These are phyloP conservation scores for Brevimyrus niger DNA, from an alignment of 2,113 vertebrate species.

Conservation along the genomic window DNA sequence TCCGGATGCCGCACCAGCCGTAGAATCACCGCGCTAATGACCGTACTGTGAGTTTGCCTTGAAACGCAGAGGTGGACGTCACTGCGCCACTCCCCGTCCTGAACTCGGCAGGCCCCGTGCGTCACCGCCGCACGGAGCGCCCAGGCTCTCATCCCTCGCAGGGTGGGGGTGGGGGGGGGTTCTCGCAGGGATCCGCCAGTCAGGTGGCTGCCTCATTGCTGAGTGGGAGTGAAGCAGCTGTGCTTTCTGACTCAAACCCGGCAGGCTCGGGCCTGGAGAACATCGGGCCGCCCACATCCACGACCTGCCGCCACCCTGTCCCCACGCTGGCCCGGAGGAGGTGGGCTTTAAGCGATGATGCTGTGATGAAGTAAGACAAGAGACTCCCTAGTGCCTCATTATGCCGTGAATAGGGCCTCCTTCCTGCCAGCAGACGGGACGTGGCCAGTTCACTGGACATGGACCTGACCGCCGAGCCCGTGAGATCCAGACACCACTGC, in stretches of 20 bases:
- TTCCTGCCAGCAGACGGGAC: background rate
- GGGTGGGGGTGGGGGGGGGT: background rate
- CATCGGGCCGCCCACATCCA: constrained; percentile 39
- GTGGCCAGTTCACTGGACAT: background rate
- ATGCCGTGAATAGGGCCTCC: background rate
- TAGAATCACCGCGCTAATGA: background rate
- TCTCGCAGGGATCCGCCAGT: constrained; percentile 18
- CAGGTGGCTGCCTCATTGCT: constrained; percentile 30
- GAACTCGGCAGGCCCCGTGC: background rate
- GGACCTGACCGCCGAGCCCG: background rate
- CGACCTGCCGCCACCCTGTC: constrained; percentile 27
- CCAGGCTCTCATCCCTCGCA: background rate
- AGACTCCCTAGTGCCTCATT: background rate
- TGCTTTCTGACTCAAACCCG: constrained; percentile 23
- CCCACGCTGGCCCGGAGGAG: constrained; percentile 20
- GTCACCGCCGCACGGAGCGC: background rate
- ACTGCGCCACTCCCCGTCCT: background rate
- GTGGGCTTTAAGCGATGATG: constrained; percentile 3
- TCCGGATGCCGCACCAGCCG: background rate
- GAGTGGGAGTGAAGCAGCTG: constrained; percentile 34
- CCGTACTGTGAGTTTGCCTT: background rate
- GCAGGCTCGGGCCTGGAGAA: constrained; percentile 34
- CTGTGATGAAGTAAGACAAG: constrained; percentile 11
- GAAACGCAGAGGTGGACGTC: background rate
- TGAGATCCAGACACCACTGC: background rate